These are phyloP conservation scores for Drosophila mojavensis DNA, from an alignment of 1,140 invertebrate species.

Conservation along the genomic window DNA sequence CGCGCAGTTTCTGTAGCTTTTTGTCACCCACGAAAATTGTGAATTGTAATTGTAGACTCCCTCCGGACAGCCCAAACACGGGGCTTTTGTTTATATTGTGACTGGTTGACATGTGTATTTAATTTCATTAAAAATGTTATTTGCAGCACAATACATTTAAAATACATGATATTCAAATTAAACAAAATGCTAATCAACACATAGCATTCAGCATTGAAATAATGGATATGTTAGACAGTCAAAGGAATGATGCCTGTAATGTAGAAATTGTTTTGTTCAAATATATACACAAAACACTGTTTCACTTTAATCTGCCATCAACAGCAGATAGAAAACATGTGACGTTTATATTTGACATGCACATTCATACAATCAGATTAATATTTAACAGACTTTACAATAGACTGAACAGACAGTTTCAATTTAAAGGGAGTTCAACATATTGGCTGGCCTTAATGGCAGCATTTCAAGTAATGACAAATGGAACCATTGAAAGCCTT, in stretches of 20 bases:
- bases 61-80: conserved; percentile 1
- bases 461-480: background rate
- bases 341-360: no score
- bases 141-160: conserved; percentile 28
- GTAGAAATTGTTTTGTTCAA: no score
- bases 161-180: conserved; percentile 14
- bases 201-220: background rate
- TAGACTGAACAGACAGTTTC: no score
- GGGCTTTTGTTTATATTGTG: conserved; percentile 24
- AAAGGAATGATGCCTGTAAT: no score
- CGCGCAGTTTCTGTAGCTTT: conserved; percentile 45
- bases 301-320: no score
- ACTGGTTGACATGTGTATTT: conserved; percentile 51
- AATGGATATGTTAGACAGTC: no score
- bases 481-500: background rate
- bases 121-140: conserved; percentile 67
- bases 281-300: no score
- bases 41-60: conserved; percentile 55
- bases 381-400: no score
- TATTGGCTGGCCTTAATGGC: background rate
- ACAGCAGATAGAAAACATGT: no score
- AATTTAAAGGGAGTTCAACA: background rate
- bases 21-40: conserved; percentile 60
- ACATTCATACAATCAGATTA: no score
- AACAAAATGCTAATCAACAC: conserved; percentile 35